A percentile compares a stretch with the other conserved stretches of the same genome.
Conservation (phyloP, 2,113 vertebrate species). For the Centrocercus urophasianus region DNA sequence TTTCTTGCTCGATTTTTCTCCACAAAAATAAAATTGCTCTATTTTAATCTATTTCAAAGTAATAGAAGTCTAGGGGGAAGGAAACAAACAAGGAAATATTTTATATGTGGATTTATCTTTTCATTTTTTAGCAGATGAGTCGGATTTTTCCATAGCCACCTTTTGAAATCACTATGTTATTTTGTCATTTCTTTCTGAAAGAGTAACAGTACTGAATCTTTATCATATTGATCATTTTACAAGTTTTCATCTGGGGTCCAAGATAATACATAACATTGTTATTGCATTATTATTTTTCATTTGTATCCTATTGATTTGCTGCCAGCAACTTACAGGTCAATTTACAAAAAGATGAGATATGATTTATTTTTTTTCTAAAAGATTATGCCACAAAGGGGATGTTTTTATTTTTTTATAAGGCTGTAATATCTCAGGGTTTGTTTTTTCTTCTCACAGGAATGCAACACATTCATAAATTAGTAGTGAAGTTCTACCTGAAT, state of each 20-base stretch:
- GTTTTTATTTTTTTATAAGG: neutral
- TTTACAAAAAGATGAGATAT: conserved; percentile 60
- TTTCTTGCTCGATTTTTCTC: neutral
- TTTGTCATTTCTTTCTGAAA: conserved; percentile 31
- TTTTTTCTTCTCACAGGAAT: conserved; percentile 1
- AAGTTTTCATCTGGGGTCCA: conserved; percentile 43
- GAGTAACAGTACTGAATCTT: conserved; percentile 28
- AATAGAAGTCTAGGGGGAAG: neutral
- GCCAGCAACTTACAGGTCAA: conserved; percentile 71
- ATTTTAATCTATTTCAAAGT: neutral
- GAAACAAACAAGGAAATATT: neutral
- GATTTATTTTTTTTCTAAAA: conserved; percentile 67
- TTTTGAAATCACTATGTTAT: conserved; percentile 26
- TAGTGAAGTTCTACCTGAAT: neutral
- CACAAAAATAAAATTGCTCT: neutral
- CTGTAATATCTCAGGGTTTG: neutral
- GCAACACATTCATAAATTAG: neutral
- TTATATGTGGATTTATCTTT: neutral
- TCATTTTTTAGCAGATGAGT: neutral
- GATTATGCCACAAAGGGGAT: conserved; percentile 14
- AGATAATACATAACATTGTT: conserved; percentile 59
- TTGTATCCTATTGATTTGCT: conserved; percentile 73
- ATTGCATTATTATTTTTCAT: conserved; percentile 78
- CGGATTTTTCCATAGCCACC: neutral
- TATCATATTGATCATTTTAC: conserved; percentile 51